Conservation (phyloP, 2,888 invertebrate species). For the Germaria angustata region DNA sequence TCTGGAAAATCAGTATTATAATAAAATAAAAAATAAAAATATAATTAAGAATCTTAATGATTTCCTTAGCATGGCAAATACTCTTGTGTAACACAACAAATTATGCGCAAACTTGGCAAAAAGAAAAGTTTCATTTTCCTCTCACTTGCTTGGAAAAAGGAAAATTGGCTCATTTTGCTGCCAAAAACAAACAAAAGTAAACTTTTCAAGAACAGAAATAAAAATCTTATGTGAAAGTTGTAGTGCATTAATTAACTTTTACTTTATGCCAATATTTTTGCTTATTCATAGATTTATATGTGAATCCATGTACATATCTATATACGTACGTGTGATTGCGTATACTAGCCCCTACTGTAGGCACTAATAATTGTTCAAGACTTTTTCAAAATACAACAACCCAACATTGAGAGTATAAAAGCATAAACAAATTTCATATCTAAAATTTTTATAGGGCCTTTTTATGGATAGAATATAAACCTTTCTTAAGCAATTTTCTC, state of each 20-base stretch:
- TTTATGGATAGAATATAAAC: too few species aligned
- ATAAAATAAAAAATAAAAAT: conserved; percentile 12
- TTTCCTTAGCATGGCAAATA: conserved; percentile 32
- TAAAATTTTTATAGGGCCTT: too few species aligned
- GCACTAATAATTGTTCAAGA: neutral
- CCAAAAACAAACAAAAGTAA: conserved; percentile 10
- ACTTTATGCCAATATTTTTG: conserved; percentile 51
- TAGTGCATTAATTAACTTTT: conserved; percentile 65
- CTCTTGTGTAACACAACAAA: conserved; percentile 17
- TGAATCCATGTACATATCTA: neutral
- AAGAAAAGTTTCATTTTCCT: conserved; percentile 10
- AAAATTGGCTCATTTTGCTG: conserved; percentile 17
- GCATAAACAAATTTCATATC: too few species aligned
- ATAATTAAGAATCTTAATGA: conserved; percentile 57
- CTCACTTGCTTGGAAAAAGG: neutral
- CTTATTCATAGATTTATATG: conserved; percentile 42
- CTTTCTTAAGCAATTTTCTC: too few species aligned
- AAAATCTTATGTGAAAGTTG: conserved; percentile 51
- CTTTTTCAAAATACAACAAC: too few species aligned
- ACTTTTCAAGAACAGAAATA: conserved; percentile 28
- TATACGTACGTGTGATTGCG: too few species aligned
- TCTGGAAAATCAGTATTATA: neutral
- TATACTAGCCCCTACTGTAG: neutral
- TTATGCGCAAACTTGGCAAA: conserved; percentile 28
- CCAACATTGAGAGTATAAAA: too few species aligned